A percentile compares a stretch with the other conserved stretches of the same genome.
phyloP scores from a whole-genome alignment of 1,140 invertebrate species.

The Heliconius hewitsoni region DNA sequence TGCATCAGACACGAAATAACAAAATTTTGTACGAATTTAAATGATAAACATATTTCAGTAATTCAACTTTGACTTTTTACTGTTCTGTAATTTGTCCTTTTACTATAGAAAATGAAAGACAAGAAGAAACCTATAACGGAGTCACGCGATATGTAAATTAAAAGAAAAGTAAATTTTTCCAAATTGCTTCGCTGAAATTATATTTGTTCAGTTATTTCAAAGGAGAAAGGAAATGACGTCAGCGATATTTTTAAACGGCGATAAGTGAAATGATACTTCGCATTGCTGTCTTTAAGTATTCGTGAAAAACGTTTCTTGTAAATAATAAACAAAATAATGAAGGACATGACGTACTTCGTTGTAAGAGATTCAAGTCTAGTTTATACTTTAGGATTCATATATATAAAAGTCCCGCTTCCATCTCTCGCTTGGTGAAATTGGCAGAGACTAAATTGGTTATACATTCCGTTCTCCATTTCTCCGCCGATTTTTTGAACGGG shows the following conservation, averaged over 20 bases:
- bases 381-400: neutral
- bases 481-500: too few relatives aligned
- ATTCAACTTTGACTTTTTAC: neutral
- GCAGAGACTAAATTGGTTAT: too few relatives aligned
- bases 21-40: neutral
- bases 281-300: neutral
- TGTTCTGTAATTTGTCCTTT: slow-evolving; percentile 1
- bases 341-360: neutral
- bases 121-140: neutral
- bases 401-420: neutral
- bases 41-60: neutral
- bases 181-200: slow-evolving; percentile 1
- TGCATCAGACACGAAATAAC: neutral
- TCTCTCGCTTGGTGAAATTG: too few relatives aligned
- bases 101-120: slow-evolving; percentile 13
- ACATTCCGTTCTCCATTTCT: too few relatives aligned
- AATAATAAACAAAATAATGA: neutral
- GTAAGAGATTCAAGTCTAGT: neutral
- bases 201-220: neutral
- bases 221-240: slow-evolving; percentile 4
- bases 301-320: slow-evolving; percentile 1
- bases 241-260: slow-evolving; percentile 4
- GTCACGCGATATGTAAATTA: slow-evolving; percentile 27
- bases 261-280: neutral
- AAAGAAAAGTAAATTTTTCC: slow-evolving; percentile 2